Evolutionary conservation across 1,140 invertebrate species (phyloP).

Genomic region (Sycophaga agraensis): DNA sequence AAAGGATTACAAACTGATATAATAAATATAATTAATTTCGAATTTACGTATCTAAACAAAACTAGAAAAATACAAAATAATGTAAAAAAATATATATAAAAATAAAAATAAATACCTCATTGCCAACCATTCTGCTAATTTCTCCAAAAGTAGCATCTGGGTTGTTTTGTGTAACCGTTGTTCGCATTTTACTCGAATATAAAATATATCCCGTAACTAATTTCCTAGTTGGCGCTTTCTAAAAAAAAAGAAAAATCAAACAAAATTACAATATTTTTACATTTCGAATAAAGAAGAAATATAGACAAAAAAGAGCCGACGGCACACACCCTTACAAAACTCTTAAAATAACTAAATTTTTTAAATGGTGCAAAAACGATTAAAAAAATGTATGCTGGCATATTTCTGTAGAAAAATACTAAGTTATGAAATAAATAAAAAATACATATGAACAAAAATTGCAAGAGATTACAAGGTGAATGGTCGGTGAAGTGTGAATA

Average conservation of each 20-base stretch:
- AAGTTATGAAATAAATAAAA: slow-evolving; percentile 16
- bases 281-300: not conserved
- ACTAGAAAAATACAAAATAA: not conserved
- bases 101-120: slow-evolving; percentile 69
- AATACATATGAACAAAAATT: slow-evolving; percentile 24
- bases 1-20: not conserved
- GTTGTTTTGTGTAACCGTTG: slow-evolving; percentile 83
- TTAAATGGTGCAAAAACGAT: slow-evolving; percentile 47
- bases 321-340: slow-evolving; percentile 21
- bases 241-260: slow-evolving; percentile 55
- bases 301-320: slow-evolving; percentile 6
- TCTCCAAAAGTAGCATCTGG: slow-evolving; percentile 95
- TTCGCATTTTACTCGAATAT: slow-evolving; percentile 96
- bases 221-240: slow-evolving; percentile 81
- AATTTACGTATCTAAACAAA: not conserved
- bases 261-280: slow-evolving; percentile 47
- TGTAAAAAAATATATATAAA: not conserved
- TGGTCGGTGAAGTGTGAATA: slow-evolving; percentile 18
- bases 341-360: slow-evolving; percentile 26
- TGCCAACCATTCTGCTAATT: slow-evolving; percentile 94
- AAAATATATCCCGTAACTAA: slow-evolving; percentile 97
- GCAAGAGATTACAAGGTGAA: slow-evolving; percentile 12
- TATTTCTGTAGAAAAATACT: slow-evolving; percentile 49
- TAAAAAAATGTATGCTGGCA: slow-evolving; percentile 55
- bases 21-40: too few species aligned